Evolutionary conservation across 2,888 invertebrate genomes (phyloP).

Genomic region (Lamellibrachia columna): DNA sequence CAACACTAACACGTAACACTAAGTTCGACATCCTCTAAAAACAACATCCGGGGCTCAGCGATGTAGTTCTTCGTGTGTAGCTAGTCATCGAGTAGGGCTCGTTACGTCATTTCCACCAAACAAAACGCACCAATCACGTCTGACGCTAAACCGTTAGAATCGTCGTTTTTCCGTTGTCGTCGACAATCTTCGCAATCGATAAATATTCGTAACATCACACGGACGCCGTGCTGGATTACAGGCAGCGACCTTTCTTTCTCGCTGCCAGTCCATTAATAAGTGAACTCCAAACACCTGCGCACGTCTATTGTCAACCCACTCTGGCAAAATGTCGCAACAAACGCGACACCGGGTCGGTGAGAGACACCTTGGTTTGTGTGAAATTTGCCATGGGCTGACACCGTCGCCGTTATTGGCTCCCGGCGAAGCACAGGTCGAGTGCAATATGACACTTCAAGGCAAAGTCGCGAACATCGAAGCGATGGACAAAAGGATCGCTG

Average conservation of each 20-base stretch:
- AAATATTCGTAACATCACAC: neutral
- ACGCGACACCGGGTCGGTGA: no score
- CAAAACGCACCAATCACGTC: neutral
- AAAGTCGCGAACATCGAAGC: no score
- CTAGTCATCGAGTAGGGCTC: neutral
- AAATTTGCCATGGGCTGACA: no score
- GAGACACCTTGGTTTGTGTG: no score
- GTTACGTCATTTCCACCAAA: neutral
- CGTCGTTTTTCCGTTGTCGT: neutral
- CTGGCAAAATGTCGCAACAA: neutral
- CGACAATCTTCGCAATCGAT: neutral
- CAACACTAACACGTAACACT: neutral
- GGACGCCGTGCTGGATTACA: neutral
- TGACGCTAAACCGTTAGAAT: neutral
- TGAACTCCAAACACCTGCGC: neutral
- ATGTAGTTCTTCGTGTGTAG: neutral
- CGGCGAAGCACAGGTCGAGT: no score
- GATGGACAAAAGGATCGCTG: no score
- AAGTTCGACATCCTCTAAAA: neutral
- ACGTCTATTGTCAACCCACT: neutral
- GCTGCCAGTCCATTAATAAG: neutral
- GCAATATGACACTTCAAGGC: no score
- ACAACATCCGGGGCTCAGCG: neutral
- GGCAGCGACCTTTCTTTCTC: neutral
- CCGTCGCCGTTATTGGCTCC: no score